These are phyloP conservation scores for Bufo bufo DNA, from an alignment of 2,113 vertebrate genomes.

Conservation along the genomic window DNA sequence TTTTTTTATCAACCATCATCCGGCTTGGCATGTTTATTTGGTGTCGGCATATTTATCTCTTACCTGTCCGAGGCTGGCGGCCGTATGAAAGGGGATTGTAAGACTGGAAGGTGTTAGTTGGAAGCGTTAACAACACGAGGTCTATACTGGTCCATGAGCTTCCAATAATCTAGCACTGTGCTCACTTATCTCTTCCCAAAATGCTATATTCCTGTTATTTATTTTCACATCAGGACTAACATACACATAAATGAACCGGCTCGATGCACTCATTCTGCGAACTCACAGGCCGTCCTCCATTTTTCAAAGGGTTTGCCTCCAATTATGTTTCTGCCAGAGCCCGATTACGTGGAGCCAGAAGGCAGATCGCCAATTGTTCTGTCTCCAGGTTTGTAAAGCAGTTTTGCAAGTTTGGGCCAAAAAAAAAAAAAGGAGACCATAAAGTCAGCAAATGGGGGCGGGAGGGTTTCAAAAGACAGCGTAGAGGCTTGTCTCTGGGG, in stretches of 20 bases:
- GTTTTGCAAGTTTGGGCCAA: constrained; percentile 30
- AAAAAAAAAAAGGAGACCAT: constrained; percentile 30
- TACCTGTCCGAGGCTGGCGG: neutral
- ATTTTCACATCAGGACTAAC: constrained; percentile 43
- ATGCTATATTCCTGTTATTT: constrained; percentile 35
- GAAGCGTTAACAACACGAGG: constrained; percentile 22
- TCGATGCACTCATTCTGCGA: constrained; percentile 18
- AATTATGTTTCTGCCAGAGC: constrained; percentile 50
- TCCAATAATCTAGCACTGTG: constrained; percentile 42
- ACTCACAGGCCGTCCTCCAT: constrained; percentile 10
- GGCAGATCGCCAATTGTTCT: constrained; percentile 54
- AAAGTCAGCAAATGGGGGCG: constrained; percentile 32
- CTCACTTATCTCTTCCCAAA: constrained; percentile 23
- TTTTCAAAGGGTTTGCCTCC: constrained; percentile 12
- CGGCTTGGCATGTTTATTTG: constrained; percentile 3
- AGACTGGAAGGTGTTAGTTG: neutral
- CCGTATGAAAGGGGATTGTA: neutral
- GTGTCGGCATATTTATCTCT: constrained; percentile 31
- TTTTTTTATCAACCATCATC: neutral
- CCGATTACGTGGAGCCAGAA: constrained; percentile 17
- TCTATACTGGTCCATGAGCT: neutral
- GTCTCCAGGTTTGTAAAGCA: constrained; percentile 46
- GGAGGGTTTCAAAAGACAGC: constrained; percentile 35
- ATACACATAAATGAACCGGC: constrained; percentile 24
- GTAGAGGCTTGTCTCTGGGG: constrained; percentile 23